A percentile compares a stretch with the other conserved stretches of the same genome.
These are phyloP conservation scores for Mormyrus hasselquistii DNA, from an alignment of 2,797 vertebrate genomes.

Conservation along the genomic window DNA sequence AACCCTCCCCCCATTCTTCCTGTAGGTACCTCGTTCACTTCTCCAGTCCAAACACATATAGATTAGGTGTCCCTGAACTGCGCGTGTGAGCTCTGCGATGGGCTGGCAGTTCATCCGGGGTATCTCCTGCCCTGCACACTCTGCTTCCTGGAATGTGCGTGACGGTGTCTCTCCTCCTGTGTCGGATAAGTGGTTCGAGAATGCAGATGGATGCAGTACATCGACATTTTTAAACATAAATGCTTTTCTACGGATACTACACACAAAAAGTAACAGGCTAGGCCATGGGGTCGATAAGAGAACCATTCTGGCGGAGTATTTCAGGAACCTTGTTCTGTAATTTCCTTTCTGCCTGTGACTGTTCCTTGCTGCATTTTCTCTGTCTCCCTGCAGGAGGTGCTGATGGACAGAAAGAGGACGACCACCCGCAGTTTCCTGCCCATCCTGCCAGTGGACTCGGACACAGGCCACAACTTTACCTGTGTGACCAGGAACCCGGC, in stretches of 20 bases:
- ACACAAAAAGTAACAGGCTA: not conserved
- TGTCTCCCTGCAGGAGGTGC: constrained; percentile 64
- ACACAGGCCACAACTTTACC: constrained; percentile 77
- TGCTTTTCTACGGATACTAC: not conserved
- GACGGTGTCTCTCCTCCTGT: not conserved
- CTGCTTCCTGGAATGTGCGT: not conserved
- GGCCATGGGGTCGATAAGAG: not conserved
- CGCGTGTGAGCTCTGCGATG: not conserved
- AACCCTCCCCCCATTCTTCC: not conserved
- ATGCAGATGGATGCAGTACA: not conserved
- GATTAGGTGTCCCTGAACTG: not conserved
- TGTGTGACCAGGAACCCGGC: constrained; percentile 82
- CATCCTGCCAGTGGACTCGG: constrained; percentile 75
- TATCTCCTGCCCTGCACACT: not conserved
- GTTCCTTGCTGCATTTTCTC: not conserved
- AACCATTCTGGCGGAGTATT: not conserved
- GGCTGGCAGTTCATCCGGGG: not conserved
- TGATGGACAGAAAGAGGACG: constrained; percentile 81
- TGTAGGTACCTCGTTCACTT: not conserved
- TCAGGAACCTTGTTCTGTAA: not conserved
- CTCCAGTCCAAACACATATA: not conserved
- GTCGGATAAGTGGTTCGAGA: not conserved
- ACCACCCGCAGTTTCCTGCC: constrained; percentile 80
- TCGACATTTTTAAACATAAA: not conserved
- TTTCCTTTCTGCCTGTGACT: not conserved